Conservation (phyloP, 2,113 vertebrate species). For the Osmerus mordax region DNA sequence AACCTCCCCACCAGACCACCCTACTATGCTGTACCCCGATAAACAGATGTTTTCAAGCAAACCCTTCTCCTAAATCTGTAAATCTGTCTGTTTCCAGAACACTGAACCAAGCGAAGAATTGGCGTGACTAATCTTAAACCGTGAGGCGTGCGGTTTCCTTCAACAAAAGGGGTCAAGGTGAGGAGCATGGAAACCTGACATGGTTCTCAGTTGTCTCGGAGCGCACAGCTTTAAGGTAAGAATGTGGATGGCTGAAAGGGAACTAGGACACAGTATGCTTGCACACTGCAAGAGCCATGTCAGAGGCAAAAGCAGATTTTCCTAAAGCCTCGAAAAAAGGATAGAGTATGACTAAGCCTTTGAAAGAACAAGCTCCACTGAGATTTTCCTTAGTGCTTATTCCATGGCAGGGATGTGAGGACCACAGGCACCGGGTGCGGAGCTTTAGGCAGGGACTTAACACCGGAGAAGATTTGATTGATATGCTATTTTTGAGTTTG, state of each 20-base stretch:
- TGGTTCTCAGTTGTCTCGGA: conserved; percentile 6
- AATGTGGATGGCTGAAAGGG: conserved; percentile 6
- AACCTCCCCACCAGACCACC: too few relatives aligned
- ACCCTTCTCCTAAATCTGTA: too few relatives aligned
- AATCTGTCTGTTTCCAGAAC: too few relatives aligned
- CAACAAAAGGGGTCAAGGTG: not conserved
- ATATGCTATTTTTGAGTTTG: not conserved
- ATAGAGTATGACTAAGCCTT: conserved; percentile 30
- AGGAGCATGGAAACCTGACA: not conserved
- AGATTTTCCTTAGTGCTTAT: not conserved
- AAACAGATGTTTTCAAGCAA: too few relatives aligned
- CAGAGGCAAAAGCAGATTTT: conserved; percentile 27
- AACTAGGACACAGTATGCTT: conserved; percentile 12
- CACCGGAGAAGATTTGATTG: conserved; percentile 17
- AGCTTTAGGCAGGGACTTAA: conserved; percentile 23
- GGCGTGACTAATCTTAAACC: too few relatives aligned
- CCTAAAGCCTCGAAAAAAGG: conserved; percentile 38
- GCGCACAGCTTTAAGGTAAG: conserved; percentile 13
- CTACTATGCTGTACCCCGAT: too few relatives aligned
- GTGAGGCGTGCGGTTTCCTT: not conserved
- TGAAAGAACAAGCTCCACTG: conserved; percentile 21
- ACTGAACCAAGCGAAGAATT: too few relatives aligned
- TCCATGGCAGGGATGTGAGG: not conserved
- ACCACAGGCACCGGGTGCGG: not conserved
- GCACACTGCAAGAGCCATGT: not conserved